Conservation (phyloP, 92 coral and sea anemone genomes). For the Bergia puertoricense region DNA sequence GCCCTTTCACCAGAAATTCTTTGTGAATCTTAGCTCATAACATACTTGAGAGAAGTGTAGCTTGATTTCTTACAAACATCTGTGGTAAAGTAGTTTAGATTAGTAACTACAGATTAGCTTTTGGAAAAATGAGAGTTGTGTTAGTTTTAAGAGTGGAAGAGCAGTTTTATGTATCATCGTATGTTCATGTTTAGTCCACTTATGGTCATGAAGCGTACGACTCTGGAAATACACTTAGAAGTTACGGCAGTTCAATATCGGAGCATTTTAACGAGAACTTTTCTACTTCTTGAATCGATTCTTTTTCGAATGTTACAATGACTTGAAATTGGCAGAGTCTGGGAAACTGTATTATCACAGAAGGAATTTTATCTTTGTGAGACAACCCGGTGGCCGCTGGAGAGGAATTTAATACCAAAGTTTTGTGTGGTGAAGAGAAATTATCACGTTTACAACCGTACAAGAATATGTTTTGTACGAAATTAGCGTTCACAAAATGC, state of each 20-base stretch:
- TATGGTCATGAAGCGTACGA: conserved; percentile 26
- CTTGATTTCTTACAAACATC: not conserved
- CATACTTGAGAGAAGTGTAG: conserved; percentile 2
- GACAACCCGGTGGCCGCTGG: not conserved
- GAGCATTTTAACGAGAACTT: not conserved
- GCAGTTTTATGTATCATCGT: not conserved
- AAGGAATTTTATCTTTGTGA: conserved; percentile 9
- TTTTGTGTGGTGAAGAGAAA: conserved; percentile 1
- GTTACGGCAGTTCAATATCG: conserved; percentile 9
- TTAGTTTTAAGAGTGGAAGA: not conserved
- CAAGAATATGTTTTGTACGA: not conserved
- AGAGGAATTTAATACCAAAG: conserved; percentile 7
- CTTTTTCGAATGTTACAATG: not conserved
- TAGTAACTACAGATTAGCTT: conserved; percentile 11
- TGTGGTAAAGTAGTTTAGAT: not conserved
- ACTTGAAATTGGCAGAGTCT: conserved; percentile 1
- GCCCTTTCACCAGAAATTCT: not conserved
- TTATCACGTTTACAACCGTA: conserved; percentile 5
- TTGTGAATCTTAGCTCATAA: not conserved
- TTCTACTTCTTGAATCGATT: not conserved
- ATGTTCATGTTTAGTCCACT: not conserved
- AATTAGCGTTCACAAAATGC: not conserved
- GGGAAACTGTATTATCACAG: not conserved
- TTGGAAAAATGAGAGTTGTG: not conserved
- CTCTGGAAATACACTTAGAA: not conserved